A percentile compares a stretch with the other conserved stretches of the same genome.
phyloP scores from a whole-genome alignment of 2,797 vertebrate genomes.

The Lithobates sylvaticus region DNA sequence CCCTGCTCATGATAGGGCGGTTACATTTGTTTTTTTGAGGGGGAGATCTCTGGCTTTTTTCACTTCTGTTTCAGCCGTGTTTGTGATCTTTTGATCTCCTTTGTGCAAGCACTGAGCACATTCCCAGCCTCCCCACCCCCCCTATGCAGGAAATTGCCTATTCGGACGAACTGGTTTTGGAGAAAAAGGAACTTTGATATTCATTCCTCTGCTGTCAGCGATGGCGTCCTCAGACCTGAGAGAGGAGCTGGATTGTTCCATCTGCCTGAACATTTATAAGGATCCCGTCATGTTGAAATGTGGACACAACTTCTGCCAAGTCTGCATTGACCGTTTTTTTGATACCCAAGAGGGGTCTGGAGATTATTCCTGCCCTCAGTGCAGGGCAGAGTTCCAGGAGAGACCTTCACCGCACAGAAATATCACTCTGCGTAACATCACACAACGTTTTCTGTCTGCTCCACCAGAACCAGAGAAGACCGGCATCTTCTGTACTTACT shows the following conservation, averaged over 20 bases:
- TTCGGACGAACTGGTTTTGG: too few species aligned
- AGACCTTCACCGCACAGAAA: constrained; percentile 70
- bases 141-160: too few species aligned
- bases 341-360: constrained; percentile 39
- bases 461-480: not conserved
- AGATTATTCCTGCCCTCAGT: constrained; percentile 72
- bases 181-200: too few species aligned
- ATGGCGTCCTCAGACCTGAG: not conserved
- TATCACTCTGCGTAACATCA: constrained; percentile 75
- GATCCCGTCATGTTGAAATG: not conserved
- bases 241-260: constrained; percentile 10
- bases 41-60: too few species aligned
- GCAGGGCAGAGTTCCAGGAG: constrained; percentile 68
- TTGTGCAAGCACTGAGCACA: too few species aligned
- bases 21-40: too few species aligned
- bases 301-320: constrained; percentile 50
- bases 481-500: constrained; percentile 71
- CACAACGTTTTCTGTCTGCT: constrained; percentile 68
- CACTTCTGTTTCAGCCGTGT: too few species aligned
- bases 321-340: constrained; percentile 68
- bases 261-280: constrained; percentile 13
- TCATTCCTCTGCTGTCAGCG: not conserved
- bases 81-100: too few species aligned
- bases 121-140: too few species aligned
- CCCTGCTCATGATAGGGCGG: too few species aligned